A percentile compares a stretch with the other conserved stretches of the same genome.
Evolutionary conservation across 1,140 invertebrate species (phyloP).

Genomic region (Diachasma alloeum): DNA sequence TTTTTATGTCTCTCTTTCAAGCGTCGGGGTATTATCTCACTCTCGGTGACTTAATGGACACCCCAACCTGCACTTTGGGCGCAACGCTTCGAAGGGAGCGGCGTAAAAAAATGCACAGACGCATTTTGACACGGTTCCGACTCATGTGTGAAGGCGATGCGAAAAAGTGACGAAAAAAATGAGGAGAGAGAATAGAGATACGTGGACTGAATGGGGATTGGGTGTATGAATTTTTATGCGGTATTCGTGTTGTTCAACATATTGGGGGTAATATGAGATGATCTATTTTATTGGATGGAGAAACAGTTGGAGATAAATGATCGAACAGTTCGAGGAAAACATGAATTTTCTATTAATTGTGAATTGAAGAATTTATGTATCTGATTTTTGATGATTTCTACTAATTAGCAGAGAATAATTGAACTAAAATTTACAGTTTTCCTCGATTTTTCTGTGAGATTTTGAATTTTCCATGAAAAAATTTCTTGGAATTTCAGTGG

Average conservation of each 20-base stretch:
- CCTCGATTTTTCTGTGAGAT: no score
- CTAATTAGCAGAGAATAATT: no score
- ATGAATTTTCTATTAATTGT: no score
- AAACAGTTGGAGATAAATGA: no score
- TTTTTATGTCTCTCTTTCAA: conserved; percentile 34
- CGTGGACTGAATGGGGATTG: background rate
- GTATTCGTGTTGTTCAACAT: background rate
- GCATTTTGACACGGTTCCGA: background rate
- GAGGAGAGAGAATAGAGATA: background rate
- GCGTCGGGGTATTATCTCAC: conserved; percentile 52
- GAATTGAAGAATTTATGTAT: no score
- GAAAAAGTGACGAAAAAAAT: background rate
- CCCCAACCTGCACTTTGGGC: conserved; percentile 32
- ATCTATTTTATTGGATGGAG: no score
- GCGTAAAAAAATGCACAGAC: conserved; percentile 11
- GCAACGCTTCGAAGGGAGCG: background rate
- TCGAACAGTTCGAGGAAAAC: no score
- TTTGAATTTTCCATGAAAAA: no score
- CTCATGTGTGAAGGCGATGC: background rate
- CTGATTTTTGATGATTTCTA: no score
- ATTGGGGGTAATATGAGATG: background rate
- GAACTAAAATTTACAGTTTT: no score
- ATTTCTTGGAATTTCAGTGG: no score
- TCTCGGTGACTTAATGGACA: conserved; percentile 48
- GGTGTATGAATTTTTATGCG: background rate